Evolutionary conservation across 1,140 invertebrate species (phyloP), one percentile per base, ranked within the genome.

Genomic region (Scaptomyza hsui): DNA sequence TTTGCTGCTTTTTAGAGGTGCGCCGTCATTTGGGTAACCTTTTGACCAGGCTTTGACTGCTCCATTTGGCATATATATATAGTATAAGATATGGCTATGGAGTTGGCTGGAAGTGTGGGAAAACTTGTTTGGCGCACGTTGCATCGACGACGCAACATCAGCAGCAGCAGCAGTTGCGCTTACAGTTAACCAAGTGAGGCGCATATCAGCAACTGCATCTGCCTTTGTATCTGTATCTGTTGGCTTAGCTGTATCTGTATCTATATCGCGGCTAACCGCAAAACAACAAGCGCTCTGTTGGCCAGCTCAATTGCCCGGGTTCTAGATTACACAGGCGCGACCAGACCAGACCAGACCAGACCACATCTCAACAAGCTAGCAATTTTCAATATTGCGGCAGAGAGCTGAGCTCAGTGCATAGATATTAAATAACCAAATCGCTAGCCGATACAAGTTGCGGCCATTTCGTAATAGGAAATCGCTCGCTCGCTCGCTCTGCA

Each of bases 381-480:
- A 76, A 81, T 81, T 77, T 79, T 45, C 26, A 37, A 37, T 76
- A 68, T 75, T 78, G 65, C 72, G 60, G 51, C 65, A 72, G 62
- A 41, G 26, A 29, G 26, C 26, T 29, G 6, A 9, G 67, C 59
- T 75, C n/a, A n/a, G 52, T 9, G 26, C 26, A 47, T 39, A 32
- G 59, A 88, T 88, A 88, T 86, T 88, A 70, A 86, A 86, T 86
- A 86, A 86, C 81, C 78, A 49, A 80, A 85, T 9, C 26, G 26
- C n/a, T 85, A 76, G 75, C 68, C 80, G 26, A 86, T 88, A 29
- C 76, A 65, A 75, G 69, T 60, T 65, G 53, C 69, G 21, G 61
- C 63, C 16, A 72, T 82, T 89, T 89, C 78, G 82, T 88, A 88
- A 89, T 88, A 76, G 83, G 78, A 88, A 88, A 86, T 86, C 72